Evolutionary conservation across 2,113 vertebrate species (phyloP).

Genomic region (Miniopterus natalensis): DNA sequence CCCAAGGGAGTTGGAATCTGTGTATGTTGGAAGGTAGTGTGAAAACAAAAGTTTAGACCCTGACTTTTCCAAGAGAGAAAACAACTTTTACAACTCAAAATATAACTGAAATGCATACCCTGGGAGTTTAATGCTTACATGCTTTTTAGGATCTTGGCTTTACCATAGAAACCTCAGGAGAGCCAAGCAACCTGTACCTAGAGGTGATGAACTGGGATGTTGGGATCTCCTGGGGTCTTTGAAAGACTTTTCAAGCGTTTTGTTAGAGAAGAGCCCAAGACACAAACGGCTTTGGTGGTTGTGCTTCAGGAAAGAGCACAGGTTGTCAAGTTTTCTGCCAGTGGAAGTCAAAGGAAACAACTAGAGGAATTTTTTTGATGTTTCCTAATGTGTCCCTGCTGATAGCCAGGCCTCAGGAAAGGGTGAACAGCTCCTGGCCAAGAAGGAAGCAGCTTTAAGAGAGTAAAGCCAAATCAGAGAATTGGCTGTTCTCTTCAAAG

Average conservation of each 20-base stretch:
- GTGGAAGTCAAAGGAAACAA: conserved; percentile 45
- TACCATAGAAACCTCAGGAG: not conserved
- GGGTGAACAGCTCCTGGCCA: conserved; percentile 34
- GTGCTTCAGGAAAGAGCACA: conserved; percentile 47
- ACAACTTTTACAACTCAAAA: not conserved
- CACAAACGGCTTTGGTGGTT: not conserved
- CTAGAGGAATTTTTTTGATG: conserved; percentile 19
- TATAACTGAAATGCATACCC: not conserved
- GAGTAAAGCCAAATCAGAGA: conserved; percentile 49
- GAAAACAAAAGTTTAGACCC: not conserved
- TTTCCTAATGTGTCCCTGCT: conserved; percentile 41
- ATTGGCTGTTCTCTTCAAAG: conserved; percentile 50
- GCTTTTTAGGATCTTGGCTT: conserved; percentile 34
- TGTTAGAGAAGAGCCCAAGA: conserved; percentile 6
- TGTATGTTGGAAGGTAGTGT: not conserved
- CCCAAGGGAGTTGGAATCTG: not conserved
- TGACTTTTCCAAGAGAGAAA: conserved; percentile 12
- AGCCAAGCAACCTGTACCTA: not conserved
- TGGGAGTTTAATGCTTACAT: not conserved
- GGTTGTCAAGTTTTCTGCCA: conserved; percentile 26
- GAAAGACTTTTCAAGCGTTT: not conserved
- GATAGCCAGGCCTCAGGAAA: conserved; percentile 37
- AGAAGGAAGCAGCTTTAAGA: conserved; percentile 64
- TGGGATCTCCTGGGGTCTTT: not conserved
- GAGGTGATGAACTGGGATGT: not conserved